Conservation (phyloP, 2,113 vertebrate genomes). For the Pantherophis guttatus region DNA sequence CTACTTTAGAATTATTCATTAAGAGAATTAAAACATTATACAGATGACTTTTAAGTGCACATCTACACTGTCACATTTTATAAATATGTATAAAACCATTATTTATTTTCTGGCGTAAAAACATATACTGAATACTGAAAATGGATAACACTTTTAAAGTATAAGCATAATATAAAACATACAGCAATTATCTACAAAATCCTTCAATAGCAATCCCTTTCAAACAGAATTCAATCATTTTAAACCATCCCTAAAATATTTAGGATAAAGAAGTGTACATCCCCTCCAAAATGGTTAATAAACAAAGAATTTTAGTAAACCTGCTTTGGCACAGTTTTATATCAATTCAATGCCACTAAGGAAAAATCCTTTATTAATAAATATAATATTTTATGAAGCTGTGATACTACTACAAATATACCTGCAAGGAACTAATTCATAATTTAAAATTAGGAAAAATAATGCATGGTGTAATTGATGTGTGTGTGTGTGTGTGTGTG, state of each 20-base stretch:
- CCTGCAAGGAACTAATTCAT: slow-evolving; percentile 2
- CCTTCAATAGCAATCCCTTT: not conserved
- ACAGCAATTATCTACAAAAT: not conserved
- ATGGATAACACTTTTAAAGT: not conserved
- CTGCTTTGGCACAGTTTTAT: not conserved
- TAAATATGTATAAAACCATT: slow-evolving; percentile 17
- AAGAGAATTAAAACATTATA: not conserved
- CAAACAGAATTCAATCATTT: not conserved
- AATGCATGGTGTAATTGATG: not conserved
- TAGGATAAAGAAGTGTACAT: not conserved
- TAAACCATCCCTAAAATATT: not conserved
- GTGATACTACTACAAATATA: slow-evolving; percentile 17
- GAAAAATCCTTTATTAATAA: not conserved
- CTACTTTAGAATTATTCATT: not conserved
- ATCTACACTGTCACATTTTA: fast-evolving
- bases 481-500: too few relatives aligned
- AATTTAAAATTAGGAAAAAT: not conserved
- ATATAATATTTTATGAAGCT: not conserved
- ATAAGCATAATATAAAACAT: not conserved
- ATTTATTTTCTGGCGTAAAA: not conserved
- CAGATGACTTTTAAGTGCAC: slow-evolving; percentile 40
- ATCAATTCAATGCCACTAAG: not conserved
- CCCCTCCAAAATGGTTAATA: not conserved
- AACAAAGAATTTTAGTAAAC: not conserved
- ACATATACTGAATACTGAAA: not conserved